These are phyloP conservation scores for Hirtodrosophila histrioides DNA, from an alignment of 2,888 invertebrate genomes.

Conservation along the genomic window DNA sequence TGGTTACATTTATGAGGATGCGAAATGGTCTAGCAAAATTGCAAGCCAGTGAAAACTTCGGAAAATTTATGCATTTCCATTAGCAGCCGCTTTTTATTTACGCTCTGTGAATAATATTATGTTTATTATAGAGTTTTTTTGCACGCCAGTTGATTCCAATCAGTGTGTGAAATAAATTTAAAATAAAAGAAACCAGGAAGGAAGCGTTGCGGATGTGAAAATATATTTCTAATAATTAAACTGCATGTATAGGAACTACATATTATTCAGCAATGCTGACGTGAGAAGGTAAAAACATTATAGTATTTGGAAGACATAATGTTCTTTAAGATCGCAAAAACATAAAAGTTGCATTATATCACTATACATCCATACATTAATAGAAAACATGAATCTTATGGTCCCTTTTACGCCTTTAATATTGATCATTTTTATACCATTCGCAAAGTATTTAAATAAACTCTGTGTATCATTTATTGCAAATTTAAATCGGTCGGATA, in stretches of 20 bases:
- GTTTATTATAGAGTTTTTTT: slow-evolving; percentile 12
- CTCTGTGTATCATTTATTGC: too few species aligned
- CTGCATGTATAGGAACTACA: not conserved
- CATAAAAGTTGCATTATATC: not conserved
- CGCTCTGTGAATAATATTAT: slow-evolving; percentile 25
- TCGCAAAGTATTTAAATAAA: too few species aligned
- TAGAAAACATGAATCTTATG: too few species aligned
- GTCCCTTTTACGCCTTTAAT: too few species aligned
- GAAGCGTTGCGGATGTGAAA: too few species aligned
- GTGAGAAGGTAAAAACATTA: not conserved
- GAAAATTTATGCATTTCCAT: slow-evolving; percentile 62
- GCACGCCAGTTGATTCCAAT: slow-evolving; percentile 51
- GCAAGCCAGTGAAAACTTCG: slow-evolving; percentile 30
- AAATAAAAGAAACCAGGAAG: not conserved
- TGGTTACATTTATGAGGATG: slow-evolving; percentile 46
- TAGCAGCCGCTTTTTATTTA: slow-evolving; percentile 28
- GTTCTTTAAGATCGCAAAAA: not conserved
- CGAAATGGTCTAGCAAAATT: slow-evolving; percentile 26
- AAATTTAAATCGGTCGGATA: too few species aligned
- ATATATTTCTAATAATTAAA: not conserved
- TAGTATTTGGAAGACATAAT: not conserved
- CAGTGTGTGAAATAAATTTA: slow-evolving; percentile 60
- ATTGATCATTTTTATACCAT: too few species aligned
- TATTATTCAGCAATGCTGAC: too few species aligned
- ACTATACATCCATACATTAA: too few species aligned